A percentile compares a stretch with the other conserved stretches of the same genome.
These are phyloP conservation scores for Oscheius sp. DNA, from an alignment of 2,888 invertebrate species.

Conservation along the genomic window DNA sequence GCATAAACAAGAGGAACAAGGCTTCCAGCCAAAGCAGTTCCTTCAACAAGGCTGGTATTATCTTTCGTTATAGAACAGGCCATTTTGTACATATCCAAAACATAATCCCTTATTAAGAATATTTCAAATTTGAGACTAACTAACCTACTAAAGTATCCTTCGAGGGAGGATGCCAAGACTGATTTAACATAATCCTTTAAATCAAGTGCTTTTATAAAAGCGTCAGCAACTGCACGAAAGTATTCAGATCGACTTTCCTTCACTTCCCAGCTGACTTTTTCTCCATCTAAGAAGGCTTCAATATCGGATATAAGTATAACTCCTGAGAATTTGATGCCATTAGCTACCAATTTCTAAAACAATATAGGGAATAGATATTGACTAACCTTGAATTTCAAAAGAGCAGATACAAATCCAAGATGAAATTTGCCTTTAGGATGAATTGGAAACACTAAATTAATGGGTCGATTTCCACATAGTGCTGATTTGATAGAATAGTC, in stretches of 20 bases:
- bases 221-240: constrained; percentile 33
- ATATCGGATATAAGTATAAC: constrained; percentile 62
- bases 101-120: constrained; percentile 58
- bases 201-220: constrained; percentile 37
- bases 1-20: constrained; percentile 54
- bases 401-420: constrained; percentile 48
- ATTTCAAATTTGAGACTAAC: background rate
- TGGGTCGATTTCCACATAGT: constrained; percentile 21
- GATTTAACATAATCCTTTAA: constrained; percentile 36
- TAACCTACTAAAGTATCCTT: constrained; percentile 47
- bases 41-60: constrained; percentile 57
- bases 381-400: constrained; percentile 46
- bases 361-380: background rate
- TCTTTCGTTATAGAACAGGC: constrained; percentile 64
- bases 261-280: constrained; percentile 54
- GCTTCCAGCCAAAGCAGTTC: constrained; percentile 45
- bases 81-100: constrained; percentile 67
- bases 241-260: constrained; percentile 42
- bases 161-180: constrained; percentile 34
- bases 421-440: constrained; percentile 56
- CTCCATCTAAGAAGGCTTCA: constrained; percentile 66
- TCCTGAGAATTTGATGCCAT: constrained; percentile 38
- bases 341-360: constrained; percentile 30
- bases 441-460: constrained; percentile 43
- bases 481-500: constrained; percentile 3